These are phyloP conservation scores for Corythornis leucogaster DNA, from an alignment of 2,797 vertebrate species.

Conservation along the genomic window DNA sequence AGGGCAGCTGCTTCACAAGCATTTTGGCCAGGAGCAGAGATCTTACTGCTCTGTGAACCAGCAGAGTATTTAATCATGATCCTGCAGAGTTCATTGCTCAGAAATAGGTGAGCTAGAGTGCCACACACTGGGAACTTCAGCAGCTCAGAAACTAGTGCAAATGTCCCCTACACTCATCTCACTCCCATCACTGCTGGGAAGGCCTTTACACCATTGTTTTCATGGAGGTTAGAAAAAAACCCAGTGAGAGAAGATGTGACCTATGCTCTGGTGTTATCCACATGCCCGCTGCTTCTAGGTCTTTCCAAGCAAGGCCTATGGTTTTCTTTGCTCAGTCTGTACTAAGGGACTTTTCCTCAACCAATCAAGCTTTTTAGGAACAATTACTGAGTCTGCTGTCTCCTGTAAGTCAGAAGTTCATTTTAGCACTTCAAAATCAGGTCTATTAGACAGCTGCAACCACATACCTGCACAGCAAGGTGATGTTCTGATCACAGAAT, in stretches of 20 bases:
- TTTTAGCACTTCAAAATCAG: background rate
- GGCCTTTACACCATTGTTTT: background rate
- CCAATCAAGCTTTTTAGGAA: background rate
- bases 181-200: background rate
- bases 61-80: background rate
- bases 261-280: background rate
- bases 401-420: background rate
- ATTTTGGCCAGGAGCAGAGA: background rate
- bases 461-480: rapidly evolving
- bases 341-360: background rate
- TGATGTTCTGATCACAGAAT: background rate
- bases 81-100: background rate
- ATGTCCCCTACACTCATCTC: background rate
- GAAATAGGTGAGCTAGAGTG: background rate
- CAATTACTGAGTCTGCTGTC: background rate
- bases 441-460: background rate
- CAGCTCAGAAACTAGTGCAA: background rate
- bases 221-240: background rate
- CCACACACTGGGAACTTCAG: background rate
- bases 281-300: background rate
- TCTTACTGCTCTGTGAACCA: background rate
- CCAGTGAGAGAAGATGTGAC: background rate
- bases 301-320: background rate
- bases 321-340: background rate
- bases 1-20: background rate